phyloP scores from a whole-genome alignment of 2,797 vertebrate genomes.

The Clamator glandarius region DNA sequence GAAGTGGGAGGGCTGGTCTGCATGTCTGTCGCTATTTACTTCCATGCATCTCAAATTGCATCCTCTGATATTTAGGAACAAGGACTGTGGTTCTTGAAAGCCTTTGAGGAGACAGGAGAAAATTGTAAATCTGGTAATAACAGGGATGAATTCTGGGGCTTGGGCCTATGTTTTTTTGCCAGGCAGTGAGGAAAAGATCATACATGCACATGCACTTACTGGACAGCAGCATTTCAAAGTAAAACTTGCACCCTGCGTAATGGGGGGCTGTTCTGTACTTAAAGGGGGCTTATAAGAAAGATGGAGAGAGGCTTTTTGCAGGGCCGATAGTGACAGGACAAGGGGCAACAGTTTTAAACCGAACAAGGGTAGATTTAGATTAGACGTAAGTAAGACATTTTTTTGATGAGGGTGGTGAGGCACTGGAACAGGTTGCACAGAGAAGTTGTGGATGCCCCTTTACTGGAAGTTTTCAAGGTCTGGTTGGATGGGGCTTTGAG shows the following conservation, averaged over 20 bases:
- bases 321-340: neutral
- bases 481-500: neutral
- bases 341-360: neutral
- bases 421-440: neutral
- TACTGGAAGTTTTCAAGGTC: neutral
- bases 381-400: neutral
- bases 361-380: neutral
- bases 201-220: neutral
- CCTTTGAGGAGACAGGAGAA: neutral
- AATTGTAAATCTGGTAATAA: slow-evolving; percentile 25
- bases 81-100: neutral
- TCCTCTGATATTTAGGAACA: neutral
- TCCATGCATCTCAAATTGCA: neutral
- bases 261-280: neutral
- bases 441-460: neutral
- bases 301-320: neutral
- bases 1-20: neutral
- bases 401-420: neutral
- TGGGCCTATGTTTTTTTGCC: neutral
- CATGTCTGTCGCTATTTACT: neutral
- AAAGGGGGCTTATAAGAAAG: neutral
- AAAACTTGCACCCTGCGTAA: neutral
- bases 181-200: neutral
- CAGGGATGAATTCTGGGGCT: neutral
- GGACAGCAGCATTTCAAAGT: neutral